Conservation (phyloP, 2,113 vertebrate genomes). For the Chroicocephalus ridibundus region DNA sequence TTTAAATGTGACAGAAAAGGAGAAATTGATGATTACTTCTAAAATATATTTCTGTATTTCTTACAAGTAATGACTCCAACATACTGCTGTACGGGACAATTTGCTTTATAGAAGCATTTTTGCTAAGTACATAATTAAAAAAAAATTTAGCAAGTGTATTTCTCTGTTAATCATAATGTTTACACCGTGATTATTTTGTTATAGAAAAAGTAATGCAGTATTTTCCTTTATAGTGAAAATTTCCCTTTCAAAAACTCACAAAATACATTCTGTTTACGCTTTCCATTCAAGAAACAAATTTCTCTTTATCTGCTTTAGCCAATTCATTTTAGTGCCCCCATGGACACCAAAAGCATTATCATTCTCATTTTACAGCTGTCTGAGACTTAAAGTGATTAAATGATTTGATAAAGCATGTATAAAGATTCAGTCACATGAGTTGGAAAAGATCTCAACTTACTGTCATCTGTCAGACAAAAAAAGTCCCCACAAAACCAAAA, state of each 20-base stretch:
- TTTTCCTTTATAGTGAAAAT: background rate
- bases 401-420: background rate
- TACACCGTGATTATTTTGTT: background rate
- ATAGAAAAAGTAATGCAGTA: background rate
- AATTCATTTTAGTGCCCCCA: background rate
- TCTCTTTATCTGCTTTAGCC: background rate
- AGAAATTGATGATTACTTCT: background rate
- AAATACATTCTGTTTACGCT: background rate
- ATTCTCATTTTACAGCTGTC: background rate
- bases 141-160: background rate
- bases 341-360: background rate
- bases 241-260: background rate
- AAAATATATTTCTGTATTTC: background rate
- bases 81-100: background rate
- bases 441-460: conserved; percentile 5
- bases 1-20: background rate
- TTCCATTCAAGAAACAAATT: background rate
- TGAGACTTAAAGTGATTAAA: background rate
- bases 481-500: background rate
- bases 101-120: background rate
- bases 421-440: conserved; percentile 7
- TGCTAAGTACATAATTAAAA: background rate
- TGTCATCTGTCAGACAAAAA: conserved; percentile 10
- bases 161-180: background rate
- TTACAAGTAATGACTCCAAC: background rate